phyloP scores from a whole-genome alignment of 2,888 invertebrate genomes.

The Rotaria sp. region DNA sequence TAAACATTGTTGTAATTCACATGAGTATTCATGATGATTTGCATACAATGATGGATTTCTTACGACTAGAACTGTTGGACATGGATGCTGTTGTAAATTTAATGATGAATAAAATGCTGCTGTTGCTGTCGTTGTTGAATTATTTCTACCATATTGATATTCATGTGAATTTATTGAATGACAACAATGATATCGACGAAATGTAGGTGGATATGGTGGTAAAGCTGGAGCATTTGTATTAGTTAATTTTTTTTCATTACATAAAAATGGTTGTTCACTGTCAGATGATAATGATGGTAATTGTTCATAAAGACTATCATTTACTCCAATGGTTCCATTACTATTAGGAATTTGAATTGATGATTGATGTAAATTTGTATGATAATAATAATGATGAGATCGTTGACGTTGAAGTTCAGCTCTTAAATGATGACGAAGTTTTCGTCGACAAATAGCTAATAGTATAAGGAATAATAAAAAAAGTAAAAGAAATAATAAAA shows the following conservation, averaged over 20 bases:
- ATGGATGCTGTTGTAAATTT: background rate
- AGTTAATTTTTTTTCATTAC: background rate
- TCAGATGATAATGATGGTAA: slow-evolving; percentile 22
- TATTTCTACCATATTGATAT: background rate
- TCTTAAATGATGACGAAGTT: background rate
- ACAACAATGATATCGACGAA: background rate
- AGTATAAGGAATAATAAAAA: background rate
- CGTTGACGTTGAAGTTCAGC: background rate
- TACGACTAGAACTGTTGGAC: background rate
- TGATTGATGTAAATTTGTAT: background rate
- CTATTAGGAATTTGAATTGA: background rate
- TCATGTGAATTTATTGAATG: background rate
- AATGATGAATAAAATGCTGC: background rate
- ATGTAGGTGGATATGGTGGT: background rate
- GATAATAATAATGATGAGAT: background rate
- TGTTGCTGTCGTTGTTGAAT: background rate
- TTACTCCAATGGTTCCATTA: background rate
- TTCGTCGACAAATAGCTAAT: background rate
- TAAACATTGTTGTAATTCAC: background rate
- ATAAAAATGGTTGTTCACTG: slow-evolving; percentile 17
- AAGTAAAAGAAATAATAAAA: background rate
- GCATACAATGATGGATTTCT: background rate
- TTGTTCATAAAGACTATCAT: slow-evolving; percentile 27
- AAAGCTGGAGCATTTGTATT: background rate
- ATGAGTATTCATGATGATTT: background rate